These are phyloP conservation scores for Anguilla marmorata DNA, from an alignment of 2,797 vertebrate genomes.

Conservation along the genomic window DNA sequence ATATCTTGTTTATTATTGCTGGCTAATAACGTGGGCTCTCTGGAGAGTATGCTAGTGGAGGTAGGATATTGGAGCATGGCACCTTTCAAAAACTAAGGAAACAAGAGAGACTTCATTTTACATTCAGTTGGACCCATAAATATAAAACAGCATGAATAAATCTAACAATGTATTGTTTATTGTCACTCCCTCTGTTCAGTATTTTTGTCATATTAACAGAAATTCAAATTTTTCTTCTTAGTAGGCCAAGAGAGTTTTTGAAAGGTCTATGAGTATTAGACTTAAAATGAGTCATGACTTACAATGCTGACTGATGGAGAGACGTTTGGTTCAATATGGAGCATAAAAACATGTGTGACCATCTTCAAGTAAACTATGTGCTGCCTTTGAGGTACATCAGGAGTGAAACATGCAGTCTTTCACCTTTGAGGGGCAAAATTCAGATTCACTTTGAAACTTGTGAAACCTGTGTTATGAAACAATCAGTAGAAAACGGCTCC, in stretches of 20 bases:
- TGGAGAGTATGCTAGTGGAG: background rate
- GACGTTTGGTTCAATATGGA: background rate
- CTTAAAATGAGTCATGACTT: background rate
- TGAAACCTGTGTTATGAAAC: no score
- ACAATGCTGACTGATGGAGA: background rate
- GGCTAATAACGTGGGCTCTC: background rate
- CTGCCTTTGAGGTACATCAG: background rate
- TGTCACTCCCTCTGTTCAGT: background rate
- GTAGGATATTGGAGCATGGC: background rate
- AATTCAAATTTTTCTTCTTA: background rate
- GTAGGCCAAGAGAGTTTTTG: background rate
- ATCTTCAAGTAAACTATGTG: background rate
- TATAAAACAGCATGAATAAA: background rate
- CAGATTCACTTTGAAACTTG: no score
- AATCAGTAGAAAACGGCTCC: no score
- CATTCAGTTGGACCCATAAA: background rate
- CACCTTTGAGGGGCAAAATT: no score
- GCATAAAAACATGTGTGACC: background rate
- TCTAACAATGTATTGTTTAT: background rate
- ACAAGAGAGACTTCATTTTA: background rate
- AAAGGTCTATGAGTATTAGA: background rate
- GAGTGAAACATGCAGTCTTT: background rate
- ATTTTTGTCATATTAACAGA: background rate
- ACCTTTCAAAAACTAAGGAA: background rate
- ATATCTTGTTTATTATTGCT: background rate